Conservation (phyloP, 2,113 vertebrate genomes). For the Noctilio leporinus region DNA sequence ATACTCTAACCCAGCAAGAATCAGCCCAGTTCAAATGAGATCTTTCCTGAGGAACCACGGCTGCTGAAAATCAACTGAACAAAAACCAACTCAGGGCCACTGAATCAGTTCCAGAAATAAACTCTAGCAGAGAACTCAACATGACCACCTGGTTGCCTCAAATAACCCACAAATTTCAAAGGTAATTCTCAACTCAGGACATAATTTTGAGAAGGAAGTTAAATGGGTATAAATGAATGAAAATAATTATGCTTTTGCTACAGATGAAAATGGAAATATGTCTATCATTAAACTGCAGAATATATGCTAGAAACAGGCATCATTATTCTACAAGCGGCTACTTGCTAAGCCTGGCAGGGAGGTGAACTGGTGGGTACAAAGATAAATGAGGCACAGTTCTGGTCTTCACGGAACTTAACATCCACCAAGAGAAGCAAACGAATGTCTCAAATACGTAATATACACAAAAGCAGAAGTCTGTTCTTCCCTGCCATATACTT, state of each 20-base stretch:
- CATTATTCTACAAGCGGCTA: background rate
- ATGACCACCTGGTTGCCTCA: conserved; percentile 22
- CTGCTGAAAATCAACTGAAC: background rate
- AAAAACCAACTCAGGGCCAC: background rate
- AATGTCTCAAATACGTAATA: rapidly evolving
- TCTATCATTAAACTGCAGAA: background rate
- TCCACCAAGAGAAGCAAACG: background rate
- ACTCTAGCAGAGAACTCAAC: background rate
- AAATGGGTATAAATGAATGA: background rate
- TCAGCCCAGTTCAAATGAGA: background rate
- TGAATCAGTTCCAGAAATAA: background rate
- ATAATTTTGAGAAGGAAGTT: background rate
- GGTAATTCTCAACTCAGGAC: background rate
- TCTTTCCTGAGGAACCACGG: background rate
- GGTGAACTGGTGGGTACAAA: background rate
- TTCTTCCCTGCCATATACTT: too few relatives aligned
- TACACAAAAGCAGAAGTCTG: rapidly evolving
- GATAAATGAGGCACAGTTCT: background rate
- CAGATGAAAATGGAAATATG: conserved; percentile 3
- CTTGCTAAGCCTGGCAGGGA: background rate
- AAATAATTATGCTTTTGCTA: background rate
- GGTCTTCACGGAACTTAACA: background rate
- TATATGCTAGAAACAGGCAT: background rate
- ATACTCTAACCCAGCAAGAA: background rate
- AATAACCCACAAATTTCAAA: background rate